Evolutionary conservation across 2,113 vertebrate genomes (phyloP), one percentile per base, ranked within the genome.

Genomic region (Chaenocephalus aceratus): DNA sequence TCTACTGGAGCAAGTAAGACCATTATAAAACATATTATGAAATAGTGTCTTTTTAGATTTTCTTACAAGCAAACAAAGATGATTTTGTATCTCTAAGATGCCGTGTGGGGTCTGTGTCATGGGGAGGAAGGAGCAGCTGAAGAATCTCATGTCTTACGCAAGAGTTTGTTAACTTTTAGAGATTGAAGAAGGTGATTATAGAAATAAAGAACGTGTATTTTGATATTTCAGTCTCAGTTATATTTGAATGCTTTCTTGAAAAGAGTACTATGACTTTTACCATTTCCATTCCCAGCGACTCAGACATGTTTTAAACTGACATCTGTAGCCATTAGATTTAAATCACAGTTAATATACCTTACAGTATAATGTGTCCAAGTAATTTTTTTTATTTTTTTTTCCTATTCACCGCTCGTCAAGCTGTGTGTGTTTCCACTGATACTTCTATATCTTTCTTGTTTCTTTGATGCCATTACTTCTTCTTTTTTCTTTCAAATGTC

Each of bases 1-100:
- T 99, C 89, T 92, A 94, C 90, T 99, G 98, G 98, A 99, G 95
- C 96, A 98, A 97, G 98, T 99, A 95, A 89, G 97, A 80, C 5
- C 15, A 18, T 65, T 2, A 26, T 16, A 9, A 7, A 13, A 5
- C 36, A 45, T 36, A 69, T 11, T 15, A 10, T 56, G 18, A 23
- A 4, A 23, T 56, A 26, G 26, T 26, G 26, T 26, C 26, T 6
- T n/a, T n/a, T 10, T 18, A 12, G 23, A 36, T 77, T 74, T 61
- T 2, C 36, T 72, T 23, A 10, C 15, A 36, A 45, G 53, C 49
- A 18, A 62, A 26, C n/a, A 64, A 34, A 72, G 34, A 49, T 64
- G 3, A 30, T 36, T 26, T 75, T 26, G 15, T 7, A n/a, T 74
- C 54, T 79, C 9, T 9, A 3, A 52, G 46, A 73, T 34, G 75